Conservation (phyloP, 1,140 invertebrate genomes). For the Psix sp. region DNA sequence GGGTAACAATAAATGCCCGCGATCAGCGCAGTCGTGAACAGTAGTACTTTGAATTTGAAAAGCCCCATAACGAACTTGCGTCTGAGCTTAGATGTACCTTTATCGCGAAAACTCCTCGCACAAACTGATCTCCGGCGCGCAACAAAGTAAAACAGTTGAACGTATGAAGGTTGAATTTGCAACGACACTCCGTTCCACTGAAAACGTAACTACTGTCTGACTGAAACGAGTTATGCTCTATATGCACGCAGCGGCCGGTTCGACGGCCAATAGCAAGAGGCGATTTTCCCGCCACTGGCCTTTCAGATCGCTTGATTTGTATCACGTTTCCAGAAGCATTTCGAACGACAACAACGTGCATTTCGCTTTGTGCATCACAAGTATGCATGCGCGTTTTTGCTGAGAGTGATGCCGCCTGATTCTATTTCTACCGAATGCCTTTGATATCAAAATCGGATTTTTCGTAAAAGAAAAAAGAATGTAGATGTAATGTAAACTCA, state of each 20-base stretch:
- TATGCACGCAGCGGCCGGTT: slow-evolving; percentile 37
- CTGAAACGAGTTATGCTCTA: slow-evolving; percentile 44
- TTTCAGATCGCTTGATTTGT: too few relatives aligned
- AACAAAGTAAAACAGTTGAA: slow-evolving; percentile 16
- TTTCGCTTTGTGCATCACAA: too few relatives aligned
- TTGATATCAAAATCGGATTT: too few relatives aligned
- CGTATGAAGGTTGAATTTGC: slow-evolving; percentile 54
- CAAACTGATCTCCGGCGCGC: slow-evolving; percentile 52
- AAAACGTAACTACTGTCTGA: slow-evolving; percentile 56
- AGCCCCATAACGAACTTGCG: slow-evolving; percentile 24
- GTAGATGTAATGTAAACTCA: too few relatives aligned
- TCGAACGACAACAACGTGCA: too few relatives aligned
- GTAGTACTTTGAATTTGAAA: slow-evolving; percentile 33
- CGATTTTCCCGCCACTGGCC: slow-evolving; percentile 55
- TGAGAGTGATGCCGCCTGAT: too few relatives aligned
- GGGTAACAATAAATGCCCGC: slow-evolving; percentile 63
- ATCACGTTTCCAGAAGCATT: too few relatives aligned
- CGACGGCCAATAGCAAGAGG: slow-evolving; percentile 32
- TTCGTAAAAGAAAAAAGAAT: too few relatives aligned
- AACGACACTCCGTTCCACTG: slow-evolving; percentile 44
- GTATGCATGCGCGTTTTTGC: too few relatives aligned
- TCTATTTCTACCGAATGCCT: too few relatives aligned
- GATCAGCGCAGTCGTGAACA: slow-evolving; percentile 53
- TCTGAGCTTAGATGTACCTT: background rate
- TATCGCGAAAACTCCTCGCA: slow-evolving; percentile 51